Percentiles rank a stretch among this genome's conserved stretches.
Conservation (phyloP, 2,797 vertebrate genomes). For the Threskiornis aethiopicus region DNA sequence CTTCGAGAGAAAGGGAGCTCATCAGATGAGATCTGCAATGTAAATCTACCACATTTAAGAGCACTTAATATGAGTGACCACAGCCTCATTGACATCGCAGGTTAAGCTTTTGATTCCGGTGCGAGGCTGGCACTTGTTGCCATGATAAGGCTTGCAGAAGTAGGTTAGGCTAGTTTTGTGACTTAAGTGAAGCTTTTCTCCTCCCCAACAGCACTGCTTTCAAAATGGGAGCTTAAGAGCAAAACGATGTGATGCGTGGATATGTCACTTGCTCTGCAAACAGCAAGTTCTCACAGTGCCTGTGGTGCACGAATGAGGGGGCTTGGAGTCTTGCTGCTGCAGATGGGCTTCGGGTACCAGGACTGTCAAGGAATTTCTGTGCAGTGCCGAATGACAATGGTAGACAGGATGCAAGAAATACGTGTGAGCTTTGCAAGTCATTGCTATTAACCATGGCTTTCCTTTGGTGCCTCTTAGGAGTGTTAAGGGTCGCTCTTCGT, state of each 20-base stretch:
- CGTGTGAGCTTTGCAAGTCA: not conserved
- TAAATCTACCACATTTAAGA: not conserved
- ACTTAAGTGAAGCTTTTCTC: not conserved
- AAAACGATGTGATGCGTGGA: rapidly evolving
- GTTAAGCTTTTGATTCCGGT: not conserved
- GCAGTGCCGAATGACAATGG: not conserved
- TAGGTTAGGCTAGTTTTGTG: no score
- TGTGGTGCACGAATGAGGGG: no score
- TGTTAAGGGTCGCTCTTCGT: not conserved
- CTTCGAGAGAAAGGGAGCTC: not conserved
- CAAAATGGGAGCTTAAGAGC: not conserved
- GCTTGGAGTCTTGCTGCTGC: no score
- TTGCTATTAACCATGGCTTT: not conserved
- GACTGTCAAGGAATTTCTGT: not conserved
- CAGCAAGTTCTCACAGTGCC: not conserved
- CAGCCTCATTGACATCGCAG: not conserved
- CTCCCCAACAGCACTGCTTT: not conserved
- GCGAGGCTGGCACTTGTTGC: not conserved
- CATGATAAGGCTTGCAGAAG: not conserved
- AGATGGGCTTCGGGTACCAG: no score
- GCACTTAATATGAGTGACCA: rapidly evolving
- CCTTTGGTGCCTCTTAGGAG: not conserved
- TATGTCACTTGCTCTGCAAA: not conserved
- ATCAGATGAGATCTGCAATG: rapidly evolving
- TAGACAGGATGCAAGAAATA: not conserved